These are phyloP conservation scores for Antheraea pernyi DNA, from an alignment of 1,140 invertebrate species.

Conservation along the genomic window DNA sequence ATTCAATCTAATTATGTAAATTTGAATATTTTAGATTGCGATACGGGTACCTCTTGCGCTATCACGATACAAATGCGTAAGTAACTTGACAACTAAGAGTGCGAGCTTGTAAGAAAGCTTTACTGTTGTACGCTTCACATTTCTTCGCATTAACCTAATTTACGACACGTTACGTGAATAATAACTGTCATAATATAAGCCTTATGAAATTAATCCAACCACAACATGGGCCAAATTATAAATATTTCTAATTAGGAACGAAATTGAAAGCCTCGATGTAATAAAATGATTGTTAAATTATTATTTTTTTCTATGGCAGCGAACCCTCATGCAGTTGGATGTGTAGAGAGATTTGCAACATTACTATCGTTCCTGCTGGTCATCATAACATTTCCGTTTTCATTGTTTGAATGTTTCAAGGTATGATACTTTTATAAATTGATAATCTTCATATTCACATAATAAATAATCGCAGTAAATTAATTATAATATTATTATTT, in stretches of 20 bases:
- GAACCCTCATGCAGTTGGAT: slow-evolving; percentile 80
- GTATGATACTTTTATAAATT: slow-evolving; percentile 29
- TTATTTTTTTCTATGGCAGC: slow-evolving; percentile 54
- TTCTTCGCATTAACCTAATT: slow-evolving; percentile 21
- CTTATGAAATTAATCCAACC: slow-evolving; percentile 17
- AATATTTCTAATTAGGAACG: slow-evolving; percentile 6
- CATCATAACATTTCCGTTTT: slow-evolving; percentile 91
- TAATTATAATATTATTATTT: no score
- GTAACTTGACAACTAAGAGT: slow-evolving; percentile 42
- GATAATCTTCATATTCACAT: background rate
- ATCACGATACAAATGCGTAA: slow-evolving; percentile 76
- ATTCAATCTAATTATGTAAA: slow-evolving; percentile 38
- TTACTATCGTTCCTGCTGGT: slow-evolving; percentile 88
- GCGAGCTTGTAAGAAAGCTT: slow-evolving; percentile 22
- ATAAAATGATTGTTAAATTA: background rate
- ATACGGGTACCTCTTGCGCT: slow-evolving; percentile 73
- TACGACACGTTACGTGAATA: slow-evolving; percentile 5
- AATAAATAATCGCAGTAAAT: no score
- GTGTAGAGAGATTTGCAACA: slow-evolving; percentile 90
- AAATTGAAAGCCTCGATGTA: background rate
- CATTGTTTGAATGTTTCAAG: slow-evolving; percentile 92
- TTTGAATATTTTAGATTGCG: slow-evolving; percentile 71
- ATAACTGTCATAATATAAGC: slow-evolving; percentile 15
- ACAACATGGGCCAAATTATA: slow-evolving; percentile 11
- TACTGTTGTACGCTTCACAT: slow-evolving; percentile 24